A percentile compares a stretch with the other conserved stretches of the same genome.
Conservation (phyloP, 64 coral and sea anemone genomes). For the Actinia equina region DNA sequence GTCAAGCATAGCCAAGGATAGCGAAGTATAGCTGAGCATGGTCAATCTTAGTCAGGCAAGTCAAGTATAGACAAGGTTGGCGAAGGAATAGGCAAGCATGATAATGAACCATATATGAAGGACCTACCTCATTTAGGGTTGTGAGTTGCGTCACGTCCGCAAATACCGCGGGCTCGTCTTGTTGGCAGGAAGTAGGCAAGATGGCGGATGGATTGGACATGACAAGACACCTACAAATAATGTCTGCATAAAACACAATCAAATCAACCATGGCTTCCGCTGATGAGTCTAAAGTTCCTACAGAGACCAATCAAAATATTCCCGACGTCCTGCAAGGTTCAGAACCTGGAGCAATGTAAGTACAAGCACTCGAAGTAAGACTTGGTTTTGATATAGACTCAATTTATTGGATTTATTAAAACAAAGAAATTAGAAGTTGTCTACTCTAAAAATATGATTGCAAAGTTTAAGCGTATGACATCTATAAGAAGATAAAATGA, state of each 20-base stretch:
- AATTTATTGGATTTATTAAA: background rate
- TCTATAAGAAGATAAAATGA: background rate
- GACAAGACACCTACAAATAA: background rate
- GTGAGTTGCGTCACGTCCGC: too few relatives aligned
- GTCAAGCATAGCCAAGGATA: too few relatives aligned
- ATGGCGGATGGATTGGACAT: background rate
- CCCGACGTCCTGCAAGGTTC: conserved; percentile 47
- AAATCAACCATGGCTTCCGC: conserved; percentile 37
- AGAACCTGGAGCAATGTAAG: conserved; percentile 61
- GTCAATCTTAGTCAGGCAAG: too few relatives aligned
- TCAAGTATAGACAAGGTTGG: too few relatives aligned
- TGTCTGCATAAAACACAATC: background rate
- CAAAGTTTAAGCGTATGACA: background rate
- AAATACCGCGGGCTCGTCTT: conserved; percentile 7
- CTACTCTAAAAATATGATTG: background rate
- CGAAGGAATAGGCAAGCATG: too few relatives aligned
- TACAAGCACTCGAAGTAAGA: background rate
- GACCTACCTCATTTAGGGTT: too few relatives aligned
- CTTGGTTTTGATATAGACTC: background rate
- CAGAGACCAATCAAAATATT: conserved; percentile 28
- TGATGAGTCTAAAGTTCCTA: background rate
- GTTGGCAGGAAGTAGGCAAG: conserved; percentile 5
- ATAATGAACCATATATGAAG: too few relatives aligned
- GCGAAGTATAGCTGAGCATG: too few relatives aligned
- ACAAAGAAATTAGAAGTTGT: background rate